These are phyloP conservation scores for Phrynocephalus vlangalii DNA, from an alignment of 2,797 vertebrate genomes.

Conservation along the genomic window DNA sequence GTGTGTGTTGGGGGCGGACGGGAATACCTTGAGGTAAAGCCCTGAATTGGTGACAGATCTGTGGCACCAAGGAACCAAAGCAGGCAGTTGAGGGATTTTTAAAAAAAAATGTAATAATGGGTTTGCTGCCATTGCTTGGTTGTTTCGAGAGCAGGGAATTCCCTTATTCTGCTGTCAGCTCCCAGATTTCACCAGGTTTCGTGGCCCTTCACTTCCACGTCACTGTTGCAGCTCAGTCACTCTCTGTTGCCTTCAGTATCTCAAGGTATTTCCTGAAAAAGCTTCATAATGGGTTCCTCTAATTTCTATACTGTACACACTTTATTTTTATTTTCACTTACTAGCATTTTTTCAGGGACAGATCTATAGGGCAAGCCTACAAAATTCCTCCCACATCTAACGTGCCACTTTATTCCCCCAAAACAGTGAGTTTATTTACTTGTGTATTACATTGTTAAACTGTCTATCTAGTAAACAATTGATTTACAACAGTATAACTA, in stretches of 20 bases:
- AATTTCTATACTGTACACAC: too few species aligned
- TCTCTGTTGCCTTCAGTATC: background rate
- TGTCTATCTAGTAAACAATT: too few species aligned
- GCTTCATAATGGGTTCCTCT: background rate
- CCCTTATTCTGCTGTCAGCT: background rate
- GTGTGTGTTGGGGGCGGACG: slow-evolving; percentile 2
- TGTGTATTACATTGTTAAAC: too few species aligned
- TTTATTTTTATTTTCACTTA: background rate
- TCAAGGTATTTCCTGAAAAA: background rate
- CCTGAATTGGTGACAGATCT: slow-evolving; percentile 25
- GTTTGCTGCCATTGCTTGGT: background rate
- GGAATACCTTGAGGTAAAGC: background rate
- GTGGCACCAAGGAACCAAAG: background rate
- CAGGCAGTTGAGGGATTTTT: too few species aligned
- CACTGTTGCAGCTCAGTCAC: background rate
- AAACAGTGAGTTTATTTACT: too few species aligned
- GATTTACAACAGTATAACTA: too few species aligned
- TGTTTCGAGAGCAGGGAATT: background rate
- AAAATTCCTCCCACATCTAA: too few species aligned
- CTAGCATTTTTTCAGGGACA: background rate
- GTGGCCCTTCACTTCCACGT: background rate
- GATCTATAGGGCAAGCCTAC: background rate
- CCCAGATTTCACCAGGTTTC: background rate
- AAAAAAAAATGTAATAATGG: background rate
- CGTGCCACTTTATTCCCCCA: background rate